phyloP scores from a whole-genome alignment of 1,140 invertebrate species.

The Pteromalus puparum region DNA sequence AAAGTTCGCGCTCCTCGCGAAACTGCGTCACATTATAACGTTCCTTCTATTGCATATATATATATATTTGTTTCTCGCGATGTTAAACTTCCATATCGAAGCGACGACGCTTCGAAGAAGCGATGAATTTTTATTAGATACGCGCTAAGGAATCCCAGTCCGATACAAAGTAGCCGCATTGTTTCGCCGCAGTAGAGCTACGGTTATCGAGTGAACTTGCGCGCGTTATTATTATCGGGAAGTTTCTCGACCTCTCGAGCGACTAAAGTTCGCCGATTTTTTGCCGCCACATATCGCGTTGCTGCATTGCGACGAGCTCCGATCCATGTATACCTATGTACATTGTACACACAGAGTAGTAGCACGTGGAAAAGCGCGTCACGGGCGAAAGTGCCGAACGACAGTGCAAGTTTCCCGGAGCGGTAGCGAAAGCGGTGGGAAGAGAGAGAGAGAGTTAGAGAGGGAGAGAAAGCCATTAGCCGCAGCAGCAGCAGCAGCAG shows the following conservation, averaged over 20 bases:
- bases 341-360: too few species aligned
- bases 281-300: too few species aligned
- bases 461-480: not conserved
- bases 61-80: too few species aligned
- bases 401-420: slow-evolving; percentile 68
- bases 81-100: too few species aligned
- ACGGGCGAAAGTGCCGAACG: slow-evolving; percentile 63
- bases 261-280: slow-evolving; percentile 68
- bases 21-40: too few species aligned
- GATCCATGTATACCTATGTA: not conserved
- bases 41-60: too few species aligned
- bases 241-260: slow-evolving; percentile 70
- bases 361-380: slow-evolving; percentile 39
- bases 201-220: slow-evolving; percentile 33
- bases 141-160: slow-evolving; percentile 23
- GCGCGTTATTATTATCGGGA: slow-evolving; percentile 56
- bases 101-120: too few species aligned
- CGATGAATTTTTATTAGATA: too few species aligned
- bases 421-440: slow-evolving; percentile 70
- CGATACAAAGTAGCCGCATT: slow-evolving; percentile 54
- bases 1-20: too few species aligned
- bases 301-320: too few species aligned
- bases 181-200: not conserved
- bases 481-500: slow-evolving; percentile 27
- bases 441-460: too few species aligned